phyloP scores from a whole-genome alignment of 2,797 vertebrate species.

The Zenarchopterus dispar region DNA sequence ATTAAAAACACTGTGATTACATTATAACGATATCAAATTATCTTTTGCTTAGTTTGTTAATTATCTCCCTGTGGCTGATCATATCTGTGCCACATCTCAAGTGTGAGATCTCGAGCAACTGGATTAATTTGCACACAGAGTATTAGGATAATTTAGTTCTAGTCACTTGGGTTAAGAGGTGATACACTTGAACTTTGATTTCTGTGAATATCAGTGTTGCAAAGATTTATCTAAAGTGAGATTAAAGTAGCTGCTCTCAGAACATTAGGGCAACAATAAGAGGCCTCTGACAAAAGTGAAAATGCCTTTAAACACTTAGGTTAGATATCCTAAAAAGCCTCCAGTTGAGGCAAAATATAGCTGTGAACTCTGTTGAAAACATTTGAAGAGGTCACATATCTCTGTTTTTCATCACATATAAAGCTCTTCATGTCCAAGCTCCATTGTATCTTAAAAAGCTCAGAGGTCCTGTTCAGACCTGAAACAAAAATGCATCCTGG shows the following conservation, averaged over 20 bases:
- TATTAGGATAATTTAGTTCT: conserved; percentile 39
- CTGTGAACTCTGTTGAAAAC: background rate
- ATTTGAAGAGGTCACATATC: background rate
- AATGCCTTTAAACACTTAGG: background rate
- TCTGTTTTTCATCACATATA: background rate
- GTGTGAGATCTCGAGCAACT: conserved; percentile 50
- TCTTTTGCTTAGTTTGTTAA: conserved; percentile 64
- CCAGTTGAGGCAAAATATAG: background rate
- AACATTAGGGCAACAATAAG: conserved; percentile 29
- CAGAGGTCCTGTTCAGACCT: too few relatives aligned
- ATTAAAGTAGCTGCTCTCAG: conserved; percentile 42
- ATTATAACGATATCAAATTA: conserved; percentile 63
- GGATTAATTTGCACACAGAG: conserved; percentile 22
- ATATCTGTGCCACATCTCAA: conserved; percentile 44
- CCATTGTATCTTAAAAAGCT: background rate
- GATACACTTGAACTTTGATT: conserved; percentile 34
- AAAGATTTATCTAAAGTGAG: conserved; percentile 28
- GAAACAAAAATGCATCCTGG: too few relatives aligned
- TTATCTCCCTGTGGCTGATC: conserved; percentile 63
- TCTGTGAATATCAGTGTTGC: conserved; percentile 38
- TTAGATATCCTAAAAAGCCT: background rate
- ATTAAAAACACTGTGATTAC: conserved; percentile 50
- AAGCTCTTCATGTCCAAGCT: background rate
- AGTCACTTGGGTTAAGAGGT: conserved; percentile 28
- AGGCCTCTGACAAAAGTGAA: background rate